Evolutionary conservation across 2,888 invertebrate species (phyloP).

Genomic region (Xanthorhoe spadicearia): DNA sequence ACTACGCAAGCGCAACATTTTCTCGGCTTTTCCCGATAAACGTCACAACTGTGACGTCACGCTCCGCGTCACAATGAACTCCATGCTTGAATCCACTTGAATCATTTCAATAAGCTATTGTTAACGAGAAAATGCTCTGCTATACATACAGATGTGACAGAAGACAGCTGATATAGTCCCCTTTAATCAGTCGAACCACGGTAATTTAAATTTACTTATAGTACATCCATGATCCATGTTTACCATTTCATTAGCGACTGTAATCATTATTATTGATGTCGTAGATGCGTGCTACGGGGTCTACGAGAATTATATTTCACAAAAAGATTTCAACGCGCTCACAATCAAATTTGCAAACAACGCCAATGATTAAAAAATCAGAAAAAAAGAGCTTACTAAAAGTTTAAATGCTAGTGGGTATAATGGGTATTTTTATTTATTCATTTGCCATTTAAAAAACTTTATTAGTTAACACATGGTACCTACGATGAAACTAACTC

Average conservation of each 20-base stretch:
- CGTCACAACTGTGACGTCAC: conserved; percentile 58
- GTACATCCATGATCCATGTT: too few relatives aligned
- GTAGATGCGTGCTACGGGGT: conserved; percentile 21
- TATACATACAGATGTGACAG: conserved; percentile 1
- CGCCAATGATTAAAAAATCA: too few relatives aligned
- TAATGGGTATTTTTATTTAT: too few relatives aligned
- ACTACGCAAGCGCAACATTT: conserved; percentile 78
- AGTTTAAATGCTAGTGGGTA: too few relatives aligned
- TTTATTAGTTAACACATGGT: too few relatives aligned
- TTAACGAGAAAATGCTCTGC: conserved; percentile 5
- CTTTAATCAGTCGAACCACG: neutral
- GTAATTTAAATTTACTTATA: neutral
- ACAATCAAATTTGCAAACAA: neutral
- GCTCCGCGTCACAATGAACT: conserved; percentile 48
- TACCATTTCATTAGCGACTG: neutral
- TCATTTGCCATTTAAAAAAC: too few relatives aligned
- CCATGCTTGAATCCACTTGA: conserved; percentile 31
- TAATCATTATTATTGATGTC: conserved; percentile 2
- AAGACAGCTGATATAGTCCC: neutral
- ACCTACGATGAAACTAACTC: too few relatives aligned
- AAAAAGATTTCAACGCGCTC: conserved; percentile 56
- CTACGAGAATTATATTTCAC: conserved; percentile 14
- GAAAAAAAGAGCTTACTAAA: too few relatives aligned
- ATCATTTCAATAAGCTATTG: conserved; percentile 21
- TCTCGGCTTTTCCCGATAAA: conserved; percentile 66